These are phyloP conservation scores for Grammomys surdaster DNA, from an alignment of 2,113 vertebrate genomes.

Conservation along the genomic window DNA sequence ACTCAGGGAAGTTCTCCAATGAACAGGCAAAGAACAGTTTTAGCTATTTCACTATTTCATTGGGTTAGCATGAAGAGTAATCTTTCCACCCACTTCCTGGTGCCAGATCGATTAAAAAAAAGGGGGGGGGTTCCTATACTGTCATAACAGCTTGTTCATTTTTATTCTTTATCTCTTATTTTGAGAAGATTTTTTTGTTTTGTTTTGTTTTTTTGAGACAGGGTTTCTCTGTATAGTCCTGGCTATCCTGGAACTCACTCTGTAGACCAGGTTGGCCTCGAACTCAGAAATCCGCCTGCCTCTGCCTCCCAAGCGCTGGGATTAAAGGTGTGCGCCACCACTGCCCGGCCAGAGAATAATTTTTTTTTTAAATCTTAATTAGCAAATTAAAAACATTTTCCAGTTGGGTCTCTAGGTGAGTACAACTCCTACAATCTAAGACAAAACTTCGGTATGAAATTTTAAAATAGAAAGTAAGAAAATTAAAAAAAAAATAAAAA, in stretches of 20 bases:
- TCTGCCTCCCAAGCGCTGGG: too few relatives aligned
- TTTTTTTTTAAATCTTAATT: not conserved
- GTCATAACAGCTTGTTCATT: not conserved
- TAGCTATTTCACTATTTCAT: not conserved
- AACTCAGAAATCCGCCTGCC: too few relatives aligned
- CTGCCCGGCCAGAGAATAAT: too few relatives aligned
- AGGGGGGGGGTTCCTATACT: not conserved
- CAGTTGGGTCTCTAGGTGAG: not conserved
- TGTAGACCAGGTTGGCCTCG: too few relatives aligned
- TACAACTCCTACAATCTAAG: not conserved
- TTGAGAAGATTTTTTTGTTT: not conserved
- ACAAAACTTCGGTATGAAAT: not conserved
- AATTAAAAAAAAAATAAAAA: slow-evolving; percentile 1
- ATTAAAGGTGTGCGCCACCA: too few relatives aligned
- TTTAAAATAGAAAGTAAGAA: not conserved
- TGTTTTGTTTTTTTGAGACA: too few relatives aligned
- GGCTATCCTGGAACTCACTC: too few relatives aligned
- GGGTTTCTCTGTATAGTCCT: too few relatives aligned
- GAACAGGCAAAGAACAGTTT: not conserved
- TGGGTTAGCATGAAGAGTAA: not conserved
- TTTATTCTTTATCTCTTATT: not conserved
- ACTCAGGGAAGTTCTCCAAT: not conserved
- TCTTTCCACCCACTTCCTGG: not conserved
- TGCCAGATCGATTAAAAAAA: not conserved
- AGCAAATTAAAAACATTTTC: not conserved